Percentiles rank a stretch among this genome's conserved stretches.
Evolutionary conservation across 2,797 vertebrate genomes (phyloP).

Genomic region (Choloepus didactylus): DNA sequence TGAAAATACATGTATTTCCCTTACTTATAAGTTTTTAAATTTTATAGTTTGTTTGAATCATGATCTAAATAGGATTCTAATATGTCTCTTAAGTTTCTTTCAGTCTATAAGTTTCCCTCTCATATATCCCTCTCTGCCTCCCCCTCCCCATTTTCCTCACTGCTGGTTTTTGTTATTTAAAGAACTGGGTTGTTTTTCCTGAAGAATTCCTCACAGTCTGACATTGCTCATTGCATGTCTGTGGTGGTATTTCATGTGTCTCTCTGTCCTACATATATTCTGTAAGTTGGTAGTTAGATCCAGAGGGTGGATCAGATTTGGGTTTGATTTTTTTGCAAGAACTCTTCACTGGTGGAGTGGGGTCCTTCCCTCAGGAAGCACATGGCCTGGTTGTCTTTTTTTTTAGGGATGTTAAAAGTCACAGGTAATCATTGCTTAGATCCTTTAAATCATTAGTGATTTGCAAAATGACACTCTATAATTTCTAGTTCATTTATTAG

Average conservation of each 20-base stretch:
- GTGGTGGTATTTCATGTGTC: not conserved
- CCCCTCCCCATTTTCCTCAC: not conserved
- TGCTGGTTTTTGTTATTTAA: not conserved
- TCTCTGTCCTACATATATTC: not conserved
- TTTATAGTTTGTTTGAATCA: not conserved
- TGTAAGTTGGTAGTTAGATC: not conserved
- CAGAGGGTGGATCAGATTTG: not conserved
- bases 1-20: not conserved
- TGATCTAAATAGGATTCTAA: not conserved
- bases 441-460: not conserved
- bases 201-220: not conserved
- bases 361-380: not conserved
- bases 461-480: not conserved
- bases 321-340: not conserved
- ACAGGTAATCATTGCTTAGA: not conserved
- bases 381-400: not conserved
- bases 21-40: not conserved
- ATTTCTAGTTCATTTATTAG: not conserved
- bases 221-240: not conserved
- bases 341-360: not conserved
- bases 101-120: rapidly evolving
- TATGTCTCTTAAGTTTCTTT: not conserved
- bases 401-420: not conserved
- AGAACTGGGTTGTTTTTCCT: not conserved
- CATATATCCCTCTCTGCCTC: not conserved